Evolutionary conservation across 2,113 vertebrate species (phyloP).

Genomic region (Tonatia bakeri): DNA sequence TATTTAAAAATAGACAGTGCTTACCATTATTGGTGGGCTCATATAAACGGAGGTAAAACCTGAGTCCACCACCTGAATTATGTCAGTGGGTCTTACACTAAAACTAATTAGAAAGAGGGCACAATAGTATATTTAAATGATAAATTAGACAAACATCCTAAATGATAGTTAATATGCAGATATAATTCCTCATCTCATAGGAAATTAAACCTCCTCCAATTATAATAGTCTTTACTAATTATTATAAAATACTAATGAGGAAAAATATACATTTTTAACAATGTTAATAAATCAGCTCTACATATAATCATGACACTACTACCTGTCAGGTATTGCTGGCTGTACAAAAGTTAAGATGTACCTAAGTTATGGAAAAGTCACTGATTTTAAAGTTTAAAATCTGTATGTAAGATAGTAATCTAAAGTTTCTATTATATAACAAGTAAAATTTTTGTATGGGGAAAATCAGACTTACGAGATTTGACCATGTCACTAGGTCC

Average conservation of each 20-base stretch:
- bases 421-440: neutral
- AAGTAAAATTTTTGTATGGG: neutral
- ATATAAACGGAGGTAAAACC: neutral
- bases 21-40: neutral
- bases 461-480: neutral
- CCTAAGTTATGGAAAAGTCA: neutral
- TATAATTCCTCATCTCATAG: neutral
- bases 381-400: neutral
- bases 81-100: neutral
- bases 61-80: neutral
- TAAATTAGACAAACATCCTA: slow-evolving; percentile 45
- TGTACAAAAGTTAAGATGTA: neutral
- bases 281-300: slow-evolving; percentile 5
- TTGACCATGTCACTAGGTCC: neutral
- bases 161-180: slow-evolving; percentile 19
- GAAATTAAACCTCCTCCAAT: slow-evolving; percentile 46
- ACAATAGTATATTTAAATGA: neutral
- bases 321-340: neutral
- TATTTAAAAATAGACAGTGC: neutral
- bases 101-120: neutral
- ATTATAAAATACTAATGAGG: slow-evolving; percentile 53
- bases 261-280: slow-evolving; percentile 56
- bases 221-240: slow-evolving; percentile 32
- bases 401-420: neutral
- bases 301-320: neutral